Conservation (phyloP, 2,888 invertebrate genomes). For the Drosophila peninsularis region DNA sequence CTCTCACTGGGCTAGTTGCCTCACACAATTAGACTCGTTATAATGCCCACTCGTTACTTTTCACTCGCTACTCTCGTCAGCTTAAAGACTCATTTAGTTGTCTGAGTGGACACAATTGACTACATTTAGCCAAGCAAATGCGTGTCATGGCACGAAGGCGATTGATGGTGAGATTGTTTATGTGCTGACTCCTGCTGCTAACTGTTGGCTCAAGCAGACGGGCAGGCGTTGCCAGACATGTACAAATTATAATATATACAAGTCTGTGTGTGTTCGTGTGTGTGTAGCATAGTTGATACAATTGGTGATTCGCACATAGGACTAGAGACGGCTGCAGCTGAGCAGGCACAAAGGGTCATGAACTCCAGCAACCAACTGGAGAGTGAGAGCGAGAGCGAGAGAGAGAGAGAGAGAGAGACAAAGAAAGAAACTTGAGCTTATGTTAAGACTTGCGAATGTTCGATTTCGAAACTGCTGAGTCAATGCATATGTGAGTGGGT, state of each 20-base stretch:
- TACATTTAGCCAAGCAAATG: conserved; percentile 41
- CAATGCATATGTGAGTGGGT: conserved; percentile 45
- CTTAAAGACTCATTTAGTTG: neutral
- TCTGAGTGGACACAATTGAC: conserved; percentile 20
- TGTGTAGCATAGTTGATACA: conserved; percentile 34
- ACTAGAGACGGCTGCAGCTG: conserved; percentile 17
- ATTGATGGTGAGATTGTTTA: conserved; percentile 2
- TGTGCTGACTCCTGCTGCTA: conserved; percentile 12
- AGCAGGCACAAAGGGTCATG: conserved; percentile 39
- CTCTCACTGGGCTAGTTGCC: too few relatives aligned
- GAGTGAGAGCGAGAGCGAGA: neutral
- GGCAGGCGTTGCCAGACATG: conserved; percentile 40
- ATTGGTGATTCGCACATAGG: conserved; percentile 43
- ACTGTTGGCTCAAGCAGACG: conserved; percentile 21
- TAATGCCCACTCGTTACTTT: neutral
- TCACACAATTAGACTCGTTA: too few relatives aligned
- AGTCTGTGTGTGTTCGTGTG: conserved; percentile 11
- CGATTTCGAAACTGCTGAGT: conserved; percentile 60
- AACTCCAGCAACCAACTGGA: conserved; percentile 16
- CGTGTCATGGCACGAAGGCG: conserved; percentile 17
- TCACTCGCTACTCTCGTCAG: neutral
- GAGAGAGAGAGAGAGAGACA: neutral
- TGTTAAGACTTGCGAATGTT: conserved; percentile 45
- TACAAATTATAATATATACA: conserved; percentile 25
- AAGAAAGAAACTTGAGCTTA: conserved; percentile 27